These are phyloP conservation scores for Catocala fraxini DNA, from an alignment of 2,888 invertebrate genomes.

Conservation along the genomic window DNA sequence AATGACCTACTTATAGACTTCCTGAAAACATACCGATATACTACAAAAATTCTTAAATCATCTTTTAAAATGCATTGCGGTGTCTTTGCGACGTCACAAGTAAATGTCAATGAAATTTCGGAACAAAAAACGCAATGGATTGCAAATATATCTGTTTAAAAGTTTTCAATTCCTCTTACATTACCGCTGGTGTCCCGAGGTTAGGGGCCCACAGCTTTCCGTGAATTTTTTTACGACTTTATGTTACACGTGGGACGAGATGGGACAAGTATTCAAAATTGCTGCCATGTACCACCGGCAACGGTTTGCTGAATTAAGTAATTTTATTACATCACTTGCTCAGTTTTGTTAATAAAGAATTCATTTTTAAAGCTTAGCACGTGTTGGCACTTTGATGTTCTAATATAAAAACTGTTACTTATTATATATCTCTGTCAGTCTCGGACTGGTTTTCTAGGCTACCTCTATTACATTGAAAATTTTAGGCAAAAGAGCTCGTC, in stretches of 20 bases:
- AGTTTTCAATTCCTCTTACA: conserved; percentile 11
- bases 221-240: conserved; percentile 33
- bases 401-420: too few relatives aligned
- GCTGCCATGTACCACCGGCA: conserved; percentile 16
- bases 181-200: conserved; percentile 3
- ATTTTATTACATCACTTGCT: conserved; percentile 8
- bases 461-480: too few relatives aligned
- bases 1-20: conserved; percentile 13
- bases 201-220: conserved; percentile 12
- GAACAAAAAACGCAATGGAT: conserved; percentile 1
- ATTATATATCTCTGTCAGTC: too few relatives aligned
- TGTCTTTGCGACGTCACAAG: background rate
- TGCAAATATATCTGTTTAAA: background rate
- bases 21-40: background rate
- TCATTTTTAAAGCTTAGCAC: conserved; percentile 4
- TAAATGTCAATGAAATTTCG: background rate
- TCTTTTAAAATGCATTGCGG: conserved; percentile 3
- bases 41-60: background rate
- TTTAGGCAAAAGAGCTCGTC: too few relatives aligned
- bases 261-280: conserved; percentile 30
- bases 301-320: conserved; percentile 7
- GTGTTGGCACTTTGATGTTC: too few relatives aligned
- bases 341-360: conserved; percentile 6
- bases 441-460: too few relatives aligned
- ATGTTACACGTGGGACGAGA: conserved; percentile 32